Conservation (phyloP, 2,888 invertebrate species). For the Stenodema calcarata region DNA sequence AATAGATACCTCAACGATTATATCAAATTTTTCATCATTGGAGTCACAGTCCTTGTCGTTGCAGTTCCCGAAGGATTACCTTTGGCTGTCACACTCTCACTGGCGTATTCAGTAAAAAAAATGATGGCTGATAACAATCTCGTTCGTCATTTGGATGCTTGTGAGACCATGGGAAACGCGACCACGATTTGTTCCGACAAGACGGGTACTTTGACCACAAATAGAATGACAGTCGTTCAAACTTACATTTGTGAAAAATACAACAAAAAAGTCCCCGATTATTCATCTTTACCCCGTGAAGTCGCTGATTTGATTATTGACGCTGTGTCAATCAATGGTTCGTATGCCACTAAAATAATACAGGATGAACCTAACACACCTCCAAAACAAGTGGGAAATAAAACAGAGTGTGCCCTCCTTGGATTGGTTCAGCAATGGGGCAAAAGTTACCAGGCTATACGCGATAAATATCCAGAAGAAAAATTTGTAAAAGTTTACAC, state of each 20-base stretch:
- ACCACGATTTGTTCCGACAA: conserved; percentile 72
- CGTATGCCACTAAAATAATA: conserved; percentile 67
- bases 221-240: conserved; percentile 70
- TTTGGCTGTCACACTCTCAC: conserved; percentile 68
- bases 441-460: conserved; percentile 66
- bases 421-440: conserved; percentile 68
- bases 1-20: conserved; percentile 64
- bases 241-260: conserved; percentile 64
- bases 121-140: conserved; percentile 71
- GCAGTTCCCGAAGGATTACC: conserved; percentile 71
- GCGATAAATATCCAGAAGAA: conserved; percentile 67
- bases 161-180: conserved; percentile 72
- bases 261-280: conserved; percentile 63
- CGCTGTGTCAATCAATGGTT: conserved; percentile 67
- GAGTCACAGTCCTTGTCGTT: conserved; percentile 70
- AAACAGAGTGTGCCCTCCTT: conserved; percentile 72
- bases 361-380: conserved; percentile 60
- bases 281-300: conserved; percentile 62
- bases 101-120: conserved; percentile 70
- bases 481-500: conserved; percentile 66
- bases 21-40: conserved; percentile 70
- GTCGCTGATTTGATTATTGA: conserved; percentile 64
- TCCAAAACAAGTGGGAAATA: conserved; percentile 70
- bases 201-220: conserved; percentile 72
- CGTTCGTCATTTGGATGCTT: conserved; percentile 70